Conservation (phyloP, 2,797 vertebrate genomes). For the Salmo trutta region DNA sequence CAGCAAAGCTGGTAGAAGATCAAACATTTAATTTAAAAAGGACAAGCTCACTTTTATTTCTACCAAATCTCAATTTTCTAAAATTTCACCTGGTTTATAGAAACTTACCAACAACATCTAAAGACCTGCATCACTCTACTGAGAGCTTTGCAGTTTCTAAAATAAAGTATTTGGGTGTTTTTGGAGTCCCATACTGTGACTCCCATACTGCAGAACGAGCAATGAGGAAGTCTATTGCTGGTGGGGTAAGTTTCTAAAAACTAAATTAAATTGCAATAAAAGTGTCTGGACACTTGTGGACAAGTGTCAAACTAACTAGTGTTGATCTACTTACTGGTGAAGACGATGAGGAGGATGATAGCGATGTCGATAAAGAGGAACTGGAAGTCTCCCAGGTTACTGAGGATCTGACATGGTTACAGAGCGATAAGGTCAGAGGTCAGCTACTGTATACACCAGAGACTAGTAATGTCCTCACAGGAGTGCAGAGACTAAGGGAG, state of each 20-base stretch:
- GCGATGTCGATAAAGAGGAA: constrained; percentile 98
- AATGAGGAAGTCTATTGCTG: not conserved
- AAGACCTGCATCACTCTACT: too few relatives aligned
- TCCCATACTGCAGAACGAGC: not conserved
- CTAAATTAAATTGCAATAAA: too few relatives aligned
- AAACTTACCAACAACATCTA: too few relatives aligned
- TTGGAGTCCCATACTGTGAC: too few relatives aligned
- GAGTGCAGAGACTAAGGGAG: not conserved
- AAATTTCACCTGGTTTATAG: too few relatives aligned
- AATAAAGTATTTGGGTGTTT: too few relatives aligned
- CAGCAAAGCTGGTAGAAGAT: not conserved
- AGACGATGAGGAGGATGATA: constrained; percentile 94
- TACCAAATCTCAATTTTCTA: too few relatives aligned
- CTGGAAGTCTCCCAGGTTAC: constrained; percentile 97
- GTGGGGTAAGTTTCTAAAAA: too few relatives aligned
- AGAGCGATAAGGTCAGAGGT: constrained; percentile 10
- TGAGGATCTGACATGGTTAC: constrained; percentile 79
- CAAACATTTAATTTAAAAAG: not conserved
- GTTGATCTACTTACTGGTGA: constrained; percentile 89
- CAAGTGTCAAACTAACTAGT: not conserved
- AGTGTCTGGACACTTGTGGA: too few relatives aligned
- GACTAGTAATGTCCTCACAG: not conserved
- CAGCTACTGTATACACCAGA: not conserved
- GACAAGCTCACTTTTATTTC: too few relatives aligned
- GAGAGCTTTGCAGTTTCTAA: too few relatives aligned